These are phyloP conservation scores for Caerostris darwini DNA, from an alignment of 1,140 invertebrate species.

Conservation along the genomic window DNA sequence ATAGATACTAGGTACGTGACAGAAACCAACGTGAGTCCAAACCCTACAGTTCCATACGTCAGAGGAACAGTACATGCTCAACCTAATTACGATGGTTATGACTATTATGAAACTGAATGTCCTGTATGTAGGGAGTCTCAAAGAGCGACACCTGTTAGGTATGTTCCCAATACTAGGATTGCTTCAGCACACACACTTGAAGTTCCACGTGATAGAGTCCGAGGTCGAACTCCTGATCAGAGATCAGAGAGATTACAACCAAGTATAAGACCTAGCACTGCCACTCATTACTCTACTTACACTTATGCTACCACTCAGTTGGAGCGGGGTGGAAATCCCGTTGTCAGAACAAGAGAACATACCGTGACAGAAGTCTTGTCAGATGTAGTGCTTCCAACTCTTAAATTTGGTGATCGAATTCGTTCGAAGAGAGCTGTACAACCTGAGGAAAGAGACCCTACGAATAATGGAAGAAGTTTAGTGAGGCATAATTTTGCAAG, in stretches of 20 bases:
- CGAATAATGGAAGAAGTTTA: neutral
- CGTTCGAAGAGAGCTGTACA: slow-evolving; percentile 36
- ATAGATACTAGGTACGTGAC: slow-evolving; percentile 75
- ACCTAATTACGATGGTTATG: slow-evolving; percentile 47
- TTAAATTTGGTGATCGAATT: slow-evolving; percentile 73
- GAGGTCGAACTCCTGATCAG: neutral
- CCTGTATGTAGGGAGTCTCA: slow-evolving; percentile 21
- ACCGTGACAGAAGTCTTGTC: slow-evolving; percentile 83
- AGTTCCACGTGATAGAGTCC: neutral
- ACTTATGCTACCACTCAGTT: slow-evolving; percentile 90
- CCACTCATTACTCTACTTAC: slow-evolving; percentile 77
- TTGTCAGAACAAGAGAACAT: slow-evolving; percentile 84
- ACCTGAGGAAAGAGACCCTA: neutral
- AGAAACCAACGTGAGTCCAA: slow-evolving; percentile 66
- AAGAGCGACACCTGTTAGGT: neutral
- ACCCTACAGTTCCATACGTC: neutral
- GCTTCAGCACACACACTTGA: neutral
- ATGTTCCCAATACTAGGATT: neutral
- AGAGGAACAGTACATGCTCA: slow-evolving; percentile 21
- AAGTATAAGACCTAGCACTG: slow-evolving; percentile 47
- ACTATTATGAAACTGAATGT: slow-evolving; percentile 65
- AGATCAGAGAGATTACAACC: neutral
- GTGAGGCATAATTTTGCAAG: slow-evolving; percentile 44
- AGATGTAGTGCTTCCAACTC: slow-evolving; percentile 68
- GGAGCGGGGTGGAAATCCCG: slow-evolving; percentile 58